Base-by-base conservation (phyloP, 2,888 invertebrate genomes). In the Volucella inflata region DNA sequence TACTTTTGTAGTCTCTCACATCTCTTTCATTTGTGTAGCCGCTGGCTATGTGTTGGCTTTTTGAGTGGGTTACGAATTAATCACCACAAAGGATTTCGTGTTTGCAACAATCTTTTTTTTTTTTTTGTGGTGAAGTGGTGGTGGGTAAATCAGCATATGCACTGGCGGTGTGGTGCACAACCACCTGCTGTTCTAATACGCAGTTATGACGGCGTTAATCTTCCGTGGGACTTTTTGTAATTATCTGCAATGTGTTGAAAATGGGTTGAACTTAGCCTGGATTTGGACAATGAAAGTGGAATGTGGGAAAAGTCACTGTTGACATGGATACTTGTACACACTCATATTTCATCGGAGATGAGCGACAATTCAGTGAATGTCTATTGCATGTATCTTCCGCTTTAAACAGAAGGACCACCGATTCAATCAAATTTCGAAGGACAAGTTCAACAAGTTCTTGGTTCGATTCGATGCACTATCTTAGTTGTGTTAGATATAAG, bases 21-120 rank as follows among this genome's bases (percentile, higher is more conserved):
- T 14, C 16, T 14, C 48, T 36, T 51, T 50, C 48, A 59, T 30
- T 57, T 48, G 57, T 65, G 50, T n/a, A n/a, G 59, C 40, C 50
- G 70, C 59, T 65, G 59, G 42, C 36, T 51, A 11, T 64, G 71
- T 64, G 65, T 72, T 81, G 85, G 57, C 85, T 85, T 85, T 81
- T 85, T 77, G 81, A 85, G 85, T 76, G 81, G 85, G 85, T 81
- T 72, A 85, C 65, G 55, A 85, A 85, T 85, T 85, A 85, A 85
- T 85, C 85, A 85, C 67, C 72, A 81, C 72, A 62, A 85, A 85
- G 76, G 76, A 77, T 77, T 76, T 67, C 30, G 30, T 44, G 67
- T 76, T 77, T 77, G 85, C 42, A 59, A 72, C 85, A 71, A 30
- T 30, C 14, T 68, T 83, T 79, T 40, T 68, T 51, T 21, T 42